phyloP scores from a whole-genome alignment of 2,113 vertebrate species.

The Dicrurus megarhynchus region DNA sequence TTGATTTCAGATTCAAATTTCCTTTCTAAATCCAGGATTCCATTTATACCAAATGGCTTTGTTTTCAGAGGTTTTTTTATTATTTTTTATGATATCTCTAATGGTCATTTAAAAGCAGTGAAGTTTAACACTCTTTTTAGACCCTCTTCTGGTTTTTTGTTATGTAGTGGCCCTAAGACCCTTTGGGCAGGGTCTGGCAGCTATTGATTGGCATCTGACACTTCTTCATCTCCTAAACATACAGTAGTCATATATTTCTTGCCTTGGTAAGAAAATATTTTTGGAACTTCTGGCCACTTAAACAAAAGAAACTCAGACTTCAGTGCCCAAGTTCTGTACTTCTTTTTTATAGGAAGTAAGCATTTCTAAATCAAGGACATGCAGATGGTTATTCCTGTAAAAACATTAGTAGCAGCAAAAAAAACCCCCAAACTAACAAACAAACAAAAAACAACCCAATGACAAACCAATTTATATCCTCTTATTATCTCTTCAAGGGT shows the following conservation, averaged over 20 bases:
- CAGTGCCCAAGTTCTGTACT: not conserved
- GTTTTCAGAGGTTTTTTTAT: not conserved
- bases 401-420: not conserved
- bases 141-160: not conserved
- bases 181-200: not conserved
- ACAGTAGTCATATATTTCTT: not conserved
- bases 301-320: not conserved
- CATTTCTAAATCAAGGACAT: not conserved
- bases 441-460: not conserved
- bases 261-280: not conserved
- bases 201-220: not conserved
- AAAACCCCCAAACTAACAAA: not conserved
- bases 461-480: not conserved
- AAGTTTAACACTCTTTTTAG: not conserved
- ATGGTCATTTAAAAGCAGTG: not conserved
- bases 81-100: not conserved
- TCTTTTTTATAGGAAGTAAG: not conserved
- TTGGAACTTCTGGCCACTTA: not conserved
- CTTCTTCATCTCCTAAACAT: not conserved
- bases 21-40: not conserved
- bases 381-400: not conserved
- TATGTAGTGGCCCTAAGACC: not conserved
- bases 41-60: not conserved
- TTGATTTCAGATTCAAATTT: not conserved
- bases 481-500: not conserved